Conservation (phyloP, 2,797 vertebrate species). For the Sebastes hopkinsi region DNA sequence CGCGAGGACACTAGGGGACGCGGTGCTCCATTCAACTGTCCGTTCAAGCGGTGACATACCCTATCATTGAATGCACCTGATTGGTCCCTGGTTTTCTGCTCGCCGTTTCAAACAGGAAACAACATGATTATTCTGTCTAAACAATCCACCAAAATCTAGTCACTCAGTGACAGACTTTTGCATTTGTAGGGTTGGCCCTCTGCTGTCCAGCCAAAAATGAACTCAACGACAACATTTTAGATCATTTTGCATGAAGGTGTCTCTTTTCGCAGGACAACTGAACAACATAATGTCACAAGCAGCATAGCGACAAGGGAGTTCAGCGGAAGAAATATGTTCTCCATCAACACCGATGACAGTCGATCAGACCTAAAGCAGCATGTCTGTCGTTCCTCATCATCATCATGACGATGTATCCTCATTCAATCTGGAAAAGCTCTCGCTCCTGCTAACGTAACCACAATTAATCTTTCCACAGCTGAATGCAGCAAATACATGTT, state of each 20-base stretch:
- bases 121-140: too few species aligned
- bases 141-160: too few species aligned
- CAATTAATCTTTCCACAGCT: constrained; percentile 1
- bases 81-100: too few species aligned
- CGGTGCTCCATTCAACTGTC: background rate
- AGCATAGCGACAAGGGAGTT: background rate
- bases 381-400: background rate
- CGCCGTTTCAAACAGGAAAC: too few species aligned
- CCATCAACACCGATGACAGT: constrained; percentile 10
- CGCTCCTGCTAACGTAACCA: background rate
- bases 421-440: background rate
- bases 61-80: too few species aligned
- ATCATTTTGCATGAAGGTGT: background rate
- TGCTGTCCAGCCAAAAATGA: background rate
- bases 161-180: background rate
- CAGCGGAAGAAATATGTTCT: background rate
- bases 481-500: constrained; percentile 1
- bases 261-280: background rate
- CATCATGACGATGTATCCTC: background rate
- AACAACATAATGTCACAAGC: background rate
- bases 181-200: background rate
- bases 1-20: background rate
- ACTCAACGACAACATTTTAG: background rate
- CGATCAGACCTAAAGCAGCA: background rate
- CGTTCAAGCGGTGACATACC: background rate